A percentile compares a stretch with the other conserved stretches of the same genome.
Evolutionary conservation across 2,888 invertebrate genomes (phyloP).

Genomic region (Drosophila picticornis): DNA sequence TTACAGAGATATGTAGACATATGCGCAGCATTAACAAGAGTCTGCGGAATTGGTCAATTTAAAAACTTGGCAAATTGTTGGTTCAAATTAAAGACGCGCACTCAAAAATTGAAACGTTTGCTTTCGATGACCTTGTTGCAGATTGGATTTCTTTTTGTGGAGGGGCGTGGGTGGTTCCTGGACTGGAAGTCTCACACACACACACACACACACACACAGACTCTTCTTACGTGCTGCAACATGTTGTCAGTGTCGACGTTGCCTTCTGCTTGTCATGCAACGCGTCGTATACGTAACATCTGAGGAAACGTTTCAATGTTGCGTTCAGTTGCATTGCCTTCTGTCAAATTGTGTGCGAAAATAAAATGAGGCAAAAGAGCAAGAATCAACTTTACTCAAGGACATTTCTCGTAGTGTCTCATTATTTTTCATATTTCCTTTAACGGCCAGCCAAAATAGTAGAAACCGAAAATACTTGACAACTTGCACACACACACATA

Average conservation of each 20-base stretch:
- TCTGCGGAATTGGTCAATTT: slow-evolving; percentile 24
- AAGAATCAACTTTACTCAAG: slow-evolving; percentile 70
- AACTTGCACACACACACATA: slow-evolving; percentile 6
- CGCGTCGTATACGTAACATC: slow-evolving; percentile 73
- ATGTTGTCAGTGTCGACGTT: slow-evolving; percentile 52
- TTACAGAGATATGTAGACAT: neutral
- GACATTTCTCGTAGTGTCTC: slow-evolving; percentile 62
- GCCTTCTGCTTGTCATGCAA: slow-evolving; percentile 50
- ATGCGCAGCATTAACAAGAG: slow-evolving; percentile 6
- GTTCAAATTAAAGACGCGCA: slow-evolving; percentile 64
- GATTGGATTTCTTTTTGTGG: neutral
- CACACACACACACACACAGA: slow-evolving; percentile 16
- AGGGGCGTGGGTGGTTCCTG: neutral
- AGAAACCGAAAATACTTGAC: slow-evolving; percentile 16
- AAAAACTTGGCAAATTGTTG: slow-evolving; percentile 62
- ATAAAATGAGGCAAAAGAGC: slow-evolving; percentile 46
- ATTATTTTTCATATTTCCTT: slow-evolving; percentile 74
- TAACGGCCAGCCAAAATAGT: slow-evolving; percentile 51
- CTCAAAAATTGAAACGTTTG: slow-evolving; percentile 33
- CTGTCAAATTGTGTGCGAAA: slow-evolving; percentile 73
- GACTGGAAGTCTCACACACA: neutral
- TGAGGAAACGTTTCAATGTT: slow-evolving; percentile 49
- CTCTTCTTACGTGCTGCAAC: slow-evolving; percentile 56
- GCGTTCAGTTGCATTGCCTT: slow-evolving; percentile 52
- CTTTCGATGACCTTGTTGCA: slow-evolving; percentile 49